A percentile compares a stretch with the other conserved stretches of the same genome.
phyloP scores from a whole-genome alignment of 1,140 invertebrate species.

The Drosophila novamexicana region DNA sequence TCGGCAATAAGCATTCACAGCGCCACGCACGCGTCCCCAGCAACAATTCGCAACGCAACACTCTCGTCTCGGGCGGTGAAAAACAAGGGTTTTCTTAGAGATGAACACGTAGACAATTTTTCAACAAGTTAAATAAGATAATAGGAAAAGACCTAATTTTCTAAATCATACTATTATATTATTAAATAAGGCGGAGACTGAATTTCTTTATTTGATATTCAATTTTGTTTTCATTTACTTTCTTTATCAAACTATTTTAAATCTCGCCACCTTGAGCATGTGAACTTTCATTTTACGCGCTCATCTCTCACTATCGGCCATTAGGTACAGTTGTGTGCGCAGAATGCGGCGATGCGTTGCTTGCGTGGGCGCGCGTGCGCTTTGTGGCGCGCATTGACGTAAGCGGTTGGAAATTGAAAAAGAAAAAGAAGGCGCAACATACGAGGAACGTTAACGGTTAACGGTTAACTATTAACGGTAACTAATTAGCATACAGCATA shows the following conservation, averaged over 20 bases:
- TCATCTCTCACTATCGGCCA: conserved; percentile 27
- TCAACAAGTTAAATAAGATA: neutral
- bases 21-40: conserved; percentile 41
- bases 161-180: too few relatives aligned
- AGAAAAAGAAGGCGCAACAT: conserved; percentile 58
- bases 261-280: too few relatives aligned
- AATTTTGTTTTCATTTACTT: too few relatives aligned
- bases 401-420: conserved; percentile 70
- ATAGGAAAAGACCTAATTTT: neutral
- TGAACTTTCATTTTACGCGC: neutral
- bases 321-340: conserved; percentile 58
- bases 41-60: conserved; percentile 50
- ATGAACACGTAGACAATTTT: conserved; percentile 2
- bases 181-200: too few relatives aligned
- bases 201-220: too few relatives aligned
- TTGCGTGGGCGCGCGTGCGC: conserved; percentile 47
- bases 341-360: conserved; percentile 47
- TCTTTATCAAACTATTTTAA: too few relatives aligned
- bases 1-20: conserved; percentile 57
- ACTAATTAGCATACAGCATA: conserved; percentile 58
- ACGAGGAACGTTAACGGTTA: conserved; percentile 41
- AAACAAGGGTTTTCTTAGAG: conserved; percentile 12
- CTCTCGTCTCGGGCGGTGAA: conserved; percentile 20
- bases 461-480: conserved; percentile 35
- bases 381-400: conserved; percentile 62